Evolutionary conservation across 2,797 vertebrate species (phyloP).

Genomic region (Chelon auratus): DNA sequence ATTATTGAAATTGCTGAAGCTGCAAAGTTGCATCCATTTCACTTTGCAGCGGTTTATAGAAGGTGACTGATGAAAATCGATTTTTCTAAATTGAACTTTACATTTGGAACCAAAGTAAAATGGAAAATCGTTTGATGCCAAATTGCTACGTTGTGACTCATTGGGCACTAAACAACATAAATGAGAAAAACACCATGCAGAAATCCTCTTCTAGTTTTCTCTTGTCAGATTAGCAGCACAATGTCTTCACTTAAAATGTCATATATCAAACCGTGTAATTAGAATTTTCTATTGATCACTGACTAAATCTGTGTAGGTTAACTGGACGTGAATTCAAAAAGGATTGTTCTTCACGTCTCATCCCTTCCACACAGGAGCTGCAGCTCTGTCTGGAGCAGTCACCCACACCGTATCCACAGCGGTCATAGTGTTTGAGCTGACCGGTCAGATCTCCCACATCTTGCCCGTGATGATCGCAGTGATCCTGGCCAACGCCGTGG

Average conservation of each 20-base stretch:
- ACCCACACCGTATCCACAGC: conserved; percentile 99
- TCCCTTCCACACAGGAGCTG: conserved; percentile 85
- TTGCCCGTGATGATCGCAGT: conserved; percentile 98
- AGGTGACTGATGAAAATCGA: conserved; percentile 66
- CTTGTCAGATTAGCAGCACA: conserved; percentile 5
- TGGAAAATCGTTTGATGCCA: conserved; percentile 26
- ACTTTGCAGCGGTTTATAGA: conserved; percentile 49
- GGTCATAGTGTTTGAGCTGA: conserved; percentile 98
- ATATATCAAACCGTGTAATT: neutral
- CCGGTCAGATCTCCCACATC: conserved; percentile 98
- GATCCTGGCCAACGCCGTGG: conserved; percentile 97
- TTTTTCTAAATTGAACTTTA: conserved; percentile 45
- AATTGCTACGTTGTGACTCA: conserved; percentile 21
- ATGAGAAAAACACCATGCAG: conserved; percentile 24
- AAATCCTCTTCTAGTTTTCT: conserved; percentile 26
- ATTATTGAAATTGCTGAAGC: conserved; percentile 48
- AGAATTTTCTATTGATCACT: neutral
- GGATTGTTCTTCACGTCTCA: conserved; percentile 17
- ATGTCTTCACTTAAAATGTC: neutral
- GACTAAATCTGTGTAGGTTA: neutral
- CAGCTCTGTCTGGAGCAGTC: conserved; percentile 94
- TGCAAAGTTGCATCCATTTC: conserved; percentile 50
- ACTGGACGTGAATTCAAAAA: conserved; percentile 2
- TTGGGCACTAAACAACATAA: conserved; percentile 30
- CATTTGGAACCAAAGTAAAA: conserved; percentile 36